Conservation (phyloP, 2,888 invertebrate genomes). For the Orthosia gracilis region DNA sequence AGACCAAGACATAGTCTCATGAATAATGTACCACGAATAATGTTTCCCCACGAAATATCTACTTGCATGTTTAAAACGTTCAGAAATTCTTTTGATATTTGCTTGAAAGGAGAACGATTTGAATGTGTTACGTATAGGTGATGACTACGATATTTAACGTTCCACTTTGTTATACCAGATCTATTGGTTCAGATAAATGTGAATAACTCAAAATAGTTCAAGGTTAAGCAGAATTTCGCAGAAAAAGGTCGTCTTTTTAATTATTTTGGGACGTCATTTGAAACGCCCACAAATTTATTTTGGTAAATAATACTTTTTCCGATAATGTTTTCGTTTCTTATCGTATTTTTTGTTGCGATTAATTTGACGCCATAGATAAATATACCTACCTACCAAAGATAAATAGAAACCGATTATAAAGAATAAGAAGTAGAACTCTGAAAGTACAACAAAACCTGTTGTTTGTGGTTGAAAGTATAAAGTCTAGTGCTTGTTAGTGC, state of each 20-base stretch:
- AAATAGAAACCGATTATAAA: conserved; percentile 8
- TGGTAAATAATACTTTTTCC: not conserved
- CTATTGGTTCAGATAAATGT: conserved; percentile 42
- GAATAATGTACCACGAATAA: conserved; percentile 89
- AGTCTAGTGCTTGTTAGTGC: conserved; percentile 17
- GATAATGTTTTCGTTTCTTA: not conserved
- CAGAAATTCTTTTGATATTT: conserved; percentile 83
- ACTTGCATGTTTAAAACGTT: conserved; percentile 86
- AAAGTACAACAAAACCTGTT: conserved; percentile 35
- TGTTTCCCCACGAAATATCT: conserved; percentile 83
- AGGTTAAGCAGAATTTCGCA: not conserved
- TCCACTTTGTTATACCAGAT: conserved; percentile 60
- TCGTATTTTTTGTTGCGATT: not conserved
- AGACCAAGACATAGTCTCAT: conserved; percentile 86
- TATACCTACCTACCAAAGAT: not conserved
- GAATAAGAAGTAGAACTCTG: conserved; percentile 28
- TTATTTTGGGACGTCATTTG: not conserved
- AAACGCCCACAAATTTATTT: not conserved
- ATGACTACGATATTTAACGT: conserved; percentile 61
- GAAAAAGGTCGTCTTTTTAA: not conserved
- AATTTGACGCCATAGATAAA: conserved; percentile 1
- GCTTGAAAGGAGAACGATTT: conserved; percentile 74
- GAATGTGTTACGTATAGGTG: conserved; percentile 73
- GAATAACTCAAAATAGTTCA: not conserved
- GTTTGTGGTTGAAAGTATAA: conserved; percentile 34